Conservation (phyloP, 1,140 invertebrate genomes). For the Drosophila bocqueti region DNA sequence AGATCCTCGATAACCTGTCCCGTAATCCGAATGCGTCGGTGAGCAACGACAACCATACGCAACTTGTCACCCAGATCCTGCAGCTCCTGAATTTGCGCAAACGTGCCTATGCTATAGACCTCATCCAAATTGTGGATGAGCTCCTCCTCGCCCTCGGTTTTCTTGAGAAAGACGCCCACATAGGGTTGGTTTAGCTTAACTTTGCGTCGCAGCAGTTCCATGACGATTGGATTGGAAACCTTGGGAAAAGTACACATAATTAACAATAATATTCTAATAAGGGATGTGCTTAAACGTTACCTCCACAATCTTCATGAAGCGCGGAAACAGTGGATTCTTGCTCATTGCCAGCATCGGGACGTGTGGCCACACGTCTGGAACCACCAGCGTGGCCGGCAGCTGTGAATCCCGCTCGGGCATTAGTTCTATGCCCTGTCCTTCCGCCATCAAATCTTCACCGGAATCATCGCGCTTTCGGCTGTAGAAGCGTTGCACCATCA, state of each 20-base stretch:
- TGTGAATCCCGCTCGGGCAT: slow-evolving; percentile 79
- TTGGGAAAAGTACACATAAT: slow-evolving; percentile 70
- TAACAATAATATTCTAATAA: not conserved
- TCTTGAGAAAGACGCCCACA: slow-evolving; percentile 98
- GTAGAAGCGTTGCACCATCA: slow-evolving; percentile 55
- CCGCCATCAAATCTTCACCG: slow-evolving; percentile 46
- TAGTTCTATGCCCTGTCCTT: slow-evolving; percentile 39
- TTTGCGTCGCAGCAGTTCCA: slow-evolving; percentile 96
- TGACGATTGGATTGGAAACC: slow-evolving; percentile 94
- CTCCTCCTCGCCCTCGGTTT: slow-evolving; percentile 95
- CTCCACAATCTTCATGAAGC: slow-evolving; percentile 99
- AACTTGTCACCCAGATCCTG: slow-evolving; percentile 97
- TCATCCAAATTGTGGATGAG: slow-evolving; percentile 94
- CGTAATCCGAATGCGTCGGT: slow-evolving; percentile 93
- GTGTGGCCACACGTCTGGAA: slow-evolving; percentile 98
- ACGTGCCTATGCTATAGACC: slow-evolving; percentile 96
- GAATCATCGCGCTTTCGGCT: slow-evolving; percentile 56
- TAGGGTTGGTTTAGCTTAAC: slow-evolving; percentile 98
- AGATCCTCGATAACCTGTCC: slow-evolving; percentile 91
- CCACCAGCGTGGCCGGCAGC: slow-evolving; percentile 94
- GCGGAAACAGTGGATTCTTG: slow-evolving; percentile 98
- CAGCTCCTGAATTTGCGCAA: slow-evolving; percentile 99
- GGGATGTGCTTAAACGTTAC: slow-evolving; percentile 85
- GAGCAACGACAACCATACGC: slow-evolving; percentile 96
- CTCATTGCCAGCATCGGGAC: slow-evolving; percentile 97